Evolutionary conservation across 2,888 invertebrate species (phyloP), one percentile per base, ranked within the genome.

Genomic region (Sphaerophoria taeniata): DNA sequence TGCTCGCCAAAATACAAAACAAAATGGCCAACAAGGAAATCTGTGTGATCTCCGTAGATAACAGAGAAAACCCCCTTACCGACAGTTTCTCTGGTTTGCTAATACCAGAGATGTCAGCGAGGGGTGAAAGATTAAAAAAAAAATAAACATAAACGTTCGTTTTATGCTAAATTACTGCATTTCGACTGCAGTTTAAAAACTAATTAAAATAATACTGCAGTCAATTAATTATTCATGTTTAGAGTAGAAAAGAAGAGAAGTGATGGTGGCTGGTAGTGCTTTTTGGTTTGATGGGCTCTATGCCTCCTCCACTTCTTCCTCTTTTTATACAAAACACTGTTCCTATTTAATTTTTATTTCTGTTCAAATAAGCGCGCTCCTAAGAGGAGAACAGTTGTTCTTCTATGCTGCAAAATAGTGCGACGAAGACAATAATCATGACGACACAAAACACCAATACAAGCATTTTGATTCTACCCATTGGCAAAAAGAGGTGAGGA

Each of bases 151-250:
- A 60, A 67, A 49, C 75, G 72, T 72, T 83, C 85, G 72, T 85
- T 81, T 81, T 85, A 81, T 80, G 85, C 81, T 85, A 85, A 85
- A 81, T 85, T 80, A 85, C 85, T 85, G 85, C 85, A 85, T 85
- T 85, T 85, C 85, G 80, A 84, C 89, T 90, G 89, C 91, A 90
- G 91, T 89, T 91, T 91, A 90, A 91, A 90, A 92, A 90, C 91
- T 92, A 92, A 92, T 92, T 92, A 92, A 92, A 92, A 92, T 92
- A 92, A 91, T 92, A 92, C 92, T 92, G 92, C 92, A 92, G 92
- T 91, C 92, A 92, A 92, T 92, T 92, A 92, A 92, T 91, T 92
- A 92, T 92, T 92, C 90, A 92, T 91, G 91, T 85, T 81, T 85
- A 85, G 85, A 80, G 85, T 36, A 71, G 76, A 14, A 33, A 60